Conservation (phyloP, 2,797 vertebrate species). For the Muraenolepis orangiensis region DNA sequence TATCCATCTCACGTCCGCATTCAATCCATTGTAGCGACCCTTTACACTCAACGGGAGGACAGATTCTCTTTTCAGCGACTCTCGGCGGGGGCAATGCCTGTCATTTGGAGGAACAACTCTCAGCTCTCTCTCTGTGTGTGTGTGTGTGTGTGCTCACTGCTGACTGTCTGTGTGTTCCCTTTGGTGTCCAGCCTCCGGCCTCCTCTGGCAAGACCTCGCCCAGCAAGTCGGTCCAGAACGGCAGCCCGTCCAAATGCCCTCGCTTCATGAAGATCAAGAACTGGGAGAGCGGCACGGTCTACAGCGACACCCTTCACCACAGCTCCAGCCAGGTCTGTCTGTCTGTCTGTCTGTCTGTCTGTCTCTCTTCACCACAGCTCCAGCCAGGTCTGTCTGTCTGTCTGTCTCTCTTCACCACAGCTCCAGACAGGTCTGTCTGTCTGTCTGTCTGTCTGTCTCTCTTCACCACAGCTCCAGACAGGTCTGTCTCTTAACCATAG, state of each 20-base stretch:
- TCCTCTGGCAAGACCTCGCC: constrained; percentile 77
- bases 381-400: neutral
- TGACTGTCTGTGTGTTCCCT: constrained; percentile 21
- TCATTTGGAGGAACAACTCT: too few species aligned
- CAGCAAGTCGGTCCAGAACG: constrained; percentile 75
- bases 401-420: neutral
- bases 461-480: too few species aligned
- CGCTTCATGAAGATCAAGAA: constrained; percentile 92
- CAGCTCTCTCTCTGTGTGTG: neutral
- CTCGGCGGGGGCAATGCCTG: too few species aligned
- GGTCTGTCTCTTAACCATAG: too few species aligned
- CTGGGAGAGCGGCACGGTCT: constrained; percentile 86
- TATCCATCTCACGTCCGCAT: too few species aligned
- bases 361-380: too few species aligned
- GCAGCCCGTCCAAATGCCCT: constrained; percentile 93
- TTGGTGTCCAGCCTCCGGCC: constrained; percentile 63
- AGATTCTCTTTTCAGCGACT: too few species aligned
- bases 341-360: constrained; percentile 11
- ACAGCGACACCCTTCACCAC: constrained; percentile 87
- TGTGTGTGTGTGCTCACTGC: neutral
- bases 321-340: constrained; percentile 80
- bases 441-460: too few species aligned
- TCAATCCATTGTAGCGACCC: too few species aligned
- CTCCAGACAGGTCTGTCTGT: too few species aligned
- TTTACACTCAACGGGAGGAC: too few species aligned